Evolutionary conservation across 1,140 invertebrate species (phyloP).

Genomic region (Mya arenaria): DNA sequence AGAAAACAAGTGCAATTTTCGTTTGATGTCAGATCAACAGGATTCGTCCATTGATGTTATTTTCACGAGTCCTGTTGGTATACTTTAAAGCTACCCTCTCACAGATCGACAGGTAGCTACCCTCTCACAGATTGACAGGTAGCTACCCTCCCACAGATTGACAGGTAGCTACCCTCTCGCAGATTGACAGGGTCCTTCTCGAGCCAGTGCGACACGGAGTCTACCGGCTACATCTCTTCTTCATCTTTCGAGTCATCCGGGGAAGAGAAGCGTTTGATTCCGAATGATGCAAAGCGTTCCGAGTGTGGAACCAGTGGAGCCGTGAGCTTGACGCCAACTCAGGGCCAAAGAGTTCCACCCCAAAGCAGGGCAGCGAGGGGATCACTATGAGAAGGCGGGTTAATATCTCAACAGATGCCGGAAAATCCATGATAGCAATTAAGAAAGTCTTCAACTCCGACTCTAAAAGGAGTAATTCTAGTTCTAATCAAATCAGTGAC

Average conservation of each 20-base stretch:
- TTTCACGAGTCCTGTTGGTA: too few species aligned
- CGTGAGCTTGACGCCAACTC: background rate
- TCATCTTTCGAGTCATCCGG: conserved; percentile 49
- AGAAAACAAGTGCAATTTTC: too few species aligned
- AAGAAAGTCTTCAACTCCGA: conserved; percentile 39
- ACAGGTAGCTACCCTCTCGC: too few species aligned
- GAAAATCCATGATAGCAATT: conserved; percentile 9
- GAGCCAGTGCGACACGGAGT: conserved; percentile 30
- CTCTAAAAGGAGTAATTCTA: too few species aligned
- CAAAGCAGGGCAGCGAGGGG: conserved; percentile 23
- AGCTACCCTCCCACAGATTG: too few species aligned
- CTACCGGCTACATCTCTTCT: conserved; percentile 44
- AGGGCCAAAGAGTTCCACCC: conserved; percentile 43
- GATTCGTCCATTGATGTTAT: too few species aligned
- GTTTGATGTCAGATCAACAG: too few species aligned
- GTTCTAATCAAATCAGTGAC: too few species aligned
- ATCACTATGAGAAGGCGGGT: background rate
- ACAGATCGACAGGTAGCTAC: too few species aligned
- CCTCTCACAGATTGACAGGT: too few species aligned
- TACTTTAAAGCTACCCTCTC: too few species aligned
- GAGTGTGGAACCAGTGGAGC: conserved; percentile 30
- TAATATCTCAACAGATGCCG: background rate
- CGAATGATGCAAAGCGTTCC: conserved; percentile 38
- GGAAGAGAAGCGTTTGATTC: conserved; percentile 49
- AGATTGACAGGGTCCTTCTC: background rate